phyloP scores from a whole-genome alignment of 2,113 vertebrate species.

The Cercocebus atys region DNA sequence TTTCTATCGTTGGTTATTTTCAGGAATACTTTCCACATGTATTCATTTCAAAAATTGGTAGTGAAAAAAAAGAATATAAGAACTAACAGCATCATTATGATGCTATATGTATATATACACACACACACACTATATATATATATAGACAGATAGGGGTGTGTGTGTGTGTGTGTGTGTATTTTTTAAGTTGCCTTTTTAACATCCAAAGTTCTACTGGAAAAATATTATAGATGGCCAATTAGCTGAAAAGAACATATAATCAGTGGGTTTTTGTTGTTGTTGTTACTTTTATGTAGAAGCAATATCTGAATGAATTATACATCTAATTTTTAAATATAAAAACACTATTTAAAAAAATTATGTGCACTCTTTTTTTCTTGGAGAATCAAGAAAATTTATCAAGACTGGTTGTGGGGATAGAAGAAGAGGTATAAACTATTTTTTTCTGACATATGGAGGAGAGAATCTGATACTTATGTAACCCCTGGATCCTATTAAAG shows the following conservation, averaged over 20 bases:
- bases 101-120: not conserved
- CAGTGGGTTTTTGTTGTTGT: not conserved
- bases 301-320: not conserved
- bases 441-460: not conserved
- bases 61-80: not conserved
- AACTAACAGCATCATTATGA: not conserved
- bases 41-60: not conserved
- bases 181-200: not conserved
- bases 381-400: not conserved
- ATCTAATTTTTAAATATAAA: not conserved
- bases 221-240: not conserved
- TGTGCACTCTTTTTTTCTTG: not conserved
- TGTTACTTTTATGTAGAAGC: not conserved
- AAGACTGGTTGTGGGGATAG: not conserved
- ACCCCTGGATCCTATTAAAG: not conserved
- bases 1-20: not conserved
- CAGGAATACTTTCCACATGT: not conserved
- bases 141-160: fast-evolving
- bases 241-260: not conserved
- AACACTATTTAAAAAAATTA: not conserved
- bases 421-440: not conserved
- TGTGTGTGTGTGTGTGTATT: not conserved
- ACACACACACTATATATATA: too few relatives aligned
- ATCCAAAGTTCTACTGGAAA: not conserved
- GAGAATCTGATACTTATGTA: not conserved